These are phyloP conservation scores for Parazoanthus darwini DNA, from an alignment of 92 coral and sea anemone genomes.

Conservation along the genomic window DNA sequence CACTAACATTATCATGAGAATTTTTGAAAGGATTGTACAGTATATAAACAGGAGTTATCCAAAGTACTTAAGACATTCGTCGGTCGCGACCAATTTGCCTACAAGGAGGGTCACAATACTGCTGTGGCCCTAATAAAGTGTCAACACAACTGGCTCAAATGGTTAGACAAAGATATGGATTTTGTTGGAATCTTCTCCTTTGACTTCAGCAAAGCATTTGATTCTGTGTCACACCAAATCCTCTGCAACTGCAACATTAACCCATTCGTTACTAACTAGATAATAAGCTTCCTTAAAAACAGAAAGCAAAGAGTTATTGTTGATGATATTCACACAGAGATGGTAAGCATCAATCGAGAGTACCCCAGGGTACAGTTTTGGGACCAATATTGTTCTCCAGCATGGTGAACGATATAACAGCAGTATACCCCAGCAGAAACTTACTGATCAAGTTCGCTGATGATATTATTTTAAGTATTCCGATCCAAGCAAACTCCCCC, in stretches of 20 bases:
- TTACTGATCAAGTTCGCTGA: too few relatives aligned
- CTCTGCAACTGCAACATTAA: slow-evolving; percentile 28
- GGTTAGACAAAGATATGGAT: slow-evolving; percentile 49
- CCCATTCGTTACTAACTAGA: slow-evolving; percentile 20
- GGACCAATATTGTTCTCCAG: background rate
- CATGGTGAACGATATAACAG: too few relatives aligned
- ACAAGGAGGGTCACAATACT: slow-evolving; percentile 47
- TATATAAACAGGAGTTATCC: slow-evolving; percentile 7
- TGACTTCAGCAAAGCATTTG: slow-evolving; percentile 56
- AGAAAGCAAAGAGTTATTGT: slow-evolving; percentile 29
- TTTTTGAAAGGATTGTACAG: too few relatives aligned
- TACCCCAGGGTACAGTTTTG: slow-evolving; percentile 32
- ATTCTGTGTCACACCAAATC: slow-evolving; percentile 47
- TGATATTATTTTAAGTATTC: too few relatives aligned
- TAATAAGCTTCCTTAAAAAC: background rate
- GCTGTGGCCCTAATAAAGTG: slow-evolving; percentile 50
- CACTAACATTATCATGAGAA: too few relatives aligned
- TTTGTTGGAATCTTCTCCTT: slow-evolving; percentile 48
- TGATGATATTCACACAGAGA: slow-evolving; percentile 3
- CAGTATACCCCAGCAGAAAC: too few relatives aligned
- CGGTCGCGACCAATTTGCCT: slow-evolving; percentile 45
- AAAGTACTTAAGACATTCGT: slow-evolving; percentile 23
- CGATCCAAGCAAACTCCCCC: too few relatives aligned
- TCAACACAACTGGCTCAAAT: slow-evolving; percentile 51
- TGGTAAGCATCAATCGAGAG: slow-evolving; percentile 15